Conservation (phyloP, 1,140 invertebrate species). For the Bombus difficillimus region DNA sequence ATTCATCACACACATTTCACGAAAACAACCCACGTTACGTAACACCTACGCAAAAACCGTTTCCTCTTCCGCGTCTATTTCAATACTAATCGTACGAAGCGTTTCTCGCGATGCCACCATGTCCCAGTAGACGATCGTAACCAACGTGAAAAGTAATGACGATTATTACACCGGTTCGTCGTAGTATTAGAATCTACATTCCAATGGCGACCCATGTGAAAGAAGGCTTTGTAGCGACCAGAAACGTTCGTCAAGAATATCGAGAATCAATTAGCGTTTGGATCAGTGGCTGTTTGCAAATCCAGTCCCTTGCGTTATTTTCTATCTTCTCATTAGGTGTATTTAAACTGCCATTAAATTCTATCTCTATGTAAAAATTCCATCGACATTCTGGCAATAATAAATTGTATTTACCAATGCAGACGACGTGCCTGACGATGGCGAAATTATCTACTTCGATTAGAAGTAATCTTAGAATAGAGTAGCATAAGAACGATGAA, state of each 20-base stretch:
- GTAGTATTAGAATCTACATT: not conserved
- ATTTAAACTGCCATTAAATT: no score
- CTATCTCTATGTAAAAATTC: no score
- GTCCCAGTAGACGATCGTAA: not conserved
- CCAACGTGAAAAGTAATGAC: constrained; percentile 7
- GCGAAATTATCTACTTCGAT: not conserved
- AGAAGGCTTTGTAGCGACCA: not conserved
- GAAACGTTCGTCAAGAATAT: not conserved
- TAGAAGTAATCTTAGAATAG: not conserved
- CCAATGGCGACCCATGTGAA: not conserved
- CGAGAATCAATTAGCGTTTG: not conserved
- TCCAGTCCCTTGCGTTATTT: not conserved
- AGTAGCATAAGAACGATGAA: not conserved
- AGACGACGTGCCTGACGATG: not conserved
- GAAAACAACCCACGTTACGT: constrained; percentile 15
- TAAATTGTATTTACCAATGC: no score
- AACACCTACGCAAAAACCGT: constrained; percentile 26
- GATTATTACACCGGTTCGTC: not conserved
- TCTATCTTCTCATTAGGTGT: no score
- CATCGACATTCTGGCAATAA: no score
- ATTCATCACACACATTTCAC: not conserved
- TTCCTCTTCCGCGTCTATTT: constrained; percentile 49
- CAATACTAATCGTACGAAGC: constrained; percentile 36
- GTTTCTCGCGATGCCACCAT: not conserved
- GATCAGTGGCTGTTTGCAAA: not conserved